These are phyloP conservation scores for Eupithecia inturbata DNA, from an alignment of 2,888 invertebrate genomes.

Conservation along the genomic window DNA sequence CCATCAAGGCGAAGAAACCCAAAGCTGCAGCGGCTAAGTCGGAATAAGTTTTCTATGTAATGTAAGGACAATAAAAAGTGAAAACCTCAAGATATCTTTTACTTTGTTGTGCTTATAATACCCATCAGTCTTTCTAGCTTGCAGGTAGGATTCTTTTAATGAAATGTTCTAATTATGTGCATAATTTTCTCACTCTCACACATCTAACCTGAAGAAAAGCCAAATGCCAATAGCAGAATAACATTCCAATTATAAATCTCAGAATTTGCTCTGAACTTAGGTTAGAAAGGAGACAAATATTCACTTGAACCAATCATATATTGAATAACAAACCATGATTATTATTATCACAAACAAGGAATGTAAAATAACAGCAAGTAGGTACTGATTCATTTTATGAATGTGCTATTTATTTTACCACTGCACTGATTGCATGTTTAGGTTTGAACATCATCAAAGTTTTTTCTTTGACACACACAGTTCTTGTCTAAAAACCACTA, in stretches of 20 bases:
- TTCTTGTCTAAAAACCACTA: background rate
- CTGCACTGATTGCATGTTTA: background rate
- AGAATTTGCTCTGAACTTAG: background rate
- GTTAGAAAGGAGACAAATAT: background rate
- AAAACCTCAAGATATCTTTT: constrained; percentile 52
- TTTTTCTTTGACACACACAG: background rate
- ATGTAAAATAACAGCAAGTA: constrained; percentile 41
- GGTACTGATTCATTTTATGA: background rate
- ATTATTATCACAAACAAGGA: constrained; percentile 57
- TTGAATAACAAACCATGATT: constrained; percentile 60
- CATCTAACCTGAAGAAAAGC: background rate
- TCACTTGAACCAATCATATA: constrained; percentile 58
- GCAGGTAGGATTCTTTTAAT: background rate
- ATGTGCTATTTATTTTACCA: background rate
- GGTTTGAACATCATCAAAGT: background rate
- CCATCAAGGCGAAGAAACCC: constrained; percentile 91
- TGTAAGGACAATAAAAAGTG: constrained; percentile 74
- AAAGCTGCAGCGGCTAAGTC: constrained; percentile 89
- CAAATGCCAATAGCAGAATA: background rate
- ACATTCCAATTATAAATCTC: background rate
- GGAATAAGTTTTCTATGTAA: constrained; percentile 85
- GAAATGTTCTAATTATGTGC: background rate
- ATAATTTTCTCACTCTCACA: background rate
- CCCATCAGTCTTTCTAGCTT: background rate
- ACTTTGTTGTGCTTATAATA: background rate